Base-by-base conservation (phyloP, 1,140 invertebrate species). In the Habropoda laboriosa region DNA sequence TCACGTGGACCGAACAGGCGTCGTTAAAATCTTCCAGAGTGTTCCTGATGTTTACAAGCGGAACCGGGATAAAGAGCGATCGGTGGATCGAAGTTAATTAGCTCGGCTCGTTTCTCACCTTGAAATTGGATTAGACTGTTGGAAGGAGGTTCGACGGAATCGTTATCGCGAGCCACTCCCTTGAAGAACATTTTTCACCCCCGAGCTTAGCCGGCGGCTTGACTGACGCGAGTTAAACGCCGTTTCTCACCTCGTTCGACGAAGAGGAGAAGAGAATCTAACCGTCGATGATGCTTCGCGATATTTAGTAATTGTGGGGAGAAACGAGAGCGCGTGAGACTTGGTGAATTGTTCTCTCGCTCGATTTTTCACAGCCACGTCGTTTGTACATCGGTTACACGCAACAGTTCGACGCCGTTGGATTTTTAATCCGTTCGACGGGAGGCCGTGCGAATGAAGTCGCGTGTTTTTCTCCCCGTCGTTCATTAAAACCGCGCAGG, bases 401-500 rank as follows among this genome's bases (percentile, higher is more conserved):
- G 24, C 24, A 13, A 16, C 32, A 4, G 12, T 12, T 12, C 30
- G 35, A 38, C 35, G 64, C 10, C 47, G 47, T n/a, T 55, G 51
- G 38, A 24, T 30, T 60, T 72, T 72, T 72, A 72, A 72, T 72
- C 70, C 53, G 70, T 72, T 60, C 70, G 70, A 30, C 21, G 53
- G 12, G 2, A 12, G 27, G 27, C 63, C 42, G 12, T 35, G 60
- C 35, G 58, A 38, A 51, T 30, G 27, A 49, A 32, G 45, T 40
- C 32, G n/a, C 66, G 35, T 35, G 55, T 49, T 49, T 49, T 7
- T 21, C 21, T 16, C 24, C 24, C 10, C 32, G 27, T 0, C 18
- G 38, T 71, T 60, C 57, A 60, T 72, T 72, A 60, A 72, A 72
- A 58, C 40, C 51, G 51, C 10, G 3, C 21, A 18, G 10, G 21